Base-by-base conservation (phyloP, 2,888 invertebrate genomes). In the Dioctria linearis region DNA sequence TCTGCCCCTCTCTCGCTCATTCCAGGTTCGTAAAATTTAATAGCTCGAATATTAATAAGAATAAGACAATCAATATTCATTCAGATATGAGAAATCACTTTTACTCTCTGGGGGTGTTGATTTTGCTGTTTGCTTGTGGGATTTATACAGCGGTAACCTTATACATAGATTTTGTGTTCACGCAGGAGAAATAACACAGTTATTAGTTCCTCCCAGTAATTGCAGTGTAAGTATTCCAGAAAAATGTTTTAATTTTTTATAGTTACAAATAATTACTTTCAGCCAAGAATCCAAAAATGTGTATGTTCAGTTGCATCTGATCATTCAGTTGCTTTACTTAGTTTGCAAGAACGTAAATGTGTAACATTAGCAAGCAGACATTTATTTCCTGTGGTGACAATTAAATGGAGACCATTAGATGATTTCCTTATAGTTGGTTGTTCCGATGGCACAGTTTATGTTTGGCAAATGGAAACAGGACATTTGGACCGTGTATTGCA, bases 381-480 rank as follows among this genome's bases (percentile, higher is more conserved):
- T 89, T 91, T 98, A 57, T 99, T 98, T 89, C 99, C 99, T 0
- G 97, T 99, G 40, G 95, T 96, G 40, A 94, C 94, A 46, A 97
- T 99, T 84, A 98, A 98, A 88, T 98, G 98, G 98, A 91, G 98
- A 63, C 98, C 99, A 0, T 91, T 97, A 3, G 99, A 99, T 87
- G 99, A 99, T 89, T 99, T 98, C 87, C 95, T 99, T 92, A 95
- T 98, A 83, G 97, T 99, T 25, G 97, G 97, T 0, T 98, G 98
- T 88, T 96, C 97, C 5, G 99, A 99, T 89, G 98, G 98, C 3
- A 97, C 98, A 0, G 98, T 99, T 2, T 98, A 98, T 88, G 98
- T 99, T 0, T 99, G 99, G 99, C 99, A 99, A 91, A 99, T 99
- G 98, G 99, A 99, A 90, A 99, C 99, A 2, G 98, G 98, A 0